These are phyloP conservation scores for Hydropsyche betteni DNA, from an alignment of 2,888 invertebrate genomes.

Conservation along the genomic window DNA sequence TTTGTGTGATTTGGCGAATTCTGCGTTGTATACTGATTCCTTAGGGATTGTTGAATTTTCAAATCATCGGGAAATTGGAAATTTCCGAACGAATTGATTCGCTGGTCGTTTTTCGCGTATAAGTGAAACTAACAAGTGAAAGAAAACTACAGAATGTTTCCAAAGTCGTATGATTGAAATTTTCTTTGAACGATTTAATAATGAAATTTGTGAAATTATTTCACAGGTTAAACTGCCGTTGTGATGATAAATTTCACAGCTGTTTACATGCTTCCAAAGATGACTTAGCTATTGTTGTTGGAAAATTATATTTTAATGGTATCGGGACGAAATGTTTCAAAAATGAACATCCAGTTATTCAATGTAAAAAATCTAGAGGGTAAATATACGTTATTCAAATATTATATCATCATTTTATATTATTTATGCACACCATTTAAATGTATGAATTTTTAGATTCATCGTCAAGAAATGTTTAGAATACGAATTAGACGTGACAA, in stretches of 20 bases:
- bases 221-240: constrained; percentile 64
- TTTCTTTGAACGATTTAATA: neutral
- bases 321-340: constrained; percentile 70
- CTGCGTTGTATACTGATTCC: too few relatives aligned
- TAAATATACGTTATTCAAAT: constrained; percentile 53
- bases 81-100: too few relatives aligned
- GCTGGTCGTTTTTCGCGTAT: too few relatives aligned
- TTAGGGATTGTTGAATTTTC: too few relatives aligned
- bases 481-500: constrained; percentile 60
- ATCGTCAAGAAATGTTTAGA: constrained; percentile 62
- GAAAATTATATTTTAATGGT: constrained; percentile 66
- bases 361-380: constrained; percentile 66
- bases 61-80: too few relatives aligned
- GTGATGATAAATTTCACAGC: constrained; percentile 65
- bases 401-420: too few relatives aligned
- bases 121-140: too few relatives aligned
- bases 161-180: too few relatives aligned
- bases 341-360: constrained; percentile 65
- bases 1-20: too few relatives aligned
- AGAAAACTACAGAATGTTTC: too few relatives aligned
- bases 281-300: constrained; percentile 60
- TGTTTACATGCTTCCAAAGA: constrained; percentile 61
- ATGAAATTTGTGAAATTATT: neutral
- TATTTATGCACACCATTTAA: too few relatives aligned
- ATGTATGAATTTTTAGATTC: constrained; percentile 55